These are phyloP conservation scores for Pelecanus crispus DNA, from an alignment of 2,113 vertebrate species.

Conservation along the genomic window DNA sequence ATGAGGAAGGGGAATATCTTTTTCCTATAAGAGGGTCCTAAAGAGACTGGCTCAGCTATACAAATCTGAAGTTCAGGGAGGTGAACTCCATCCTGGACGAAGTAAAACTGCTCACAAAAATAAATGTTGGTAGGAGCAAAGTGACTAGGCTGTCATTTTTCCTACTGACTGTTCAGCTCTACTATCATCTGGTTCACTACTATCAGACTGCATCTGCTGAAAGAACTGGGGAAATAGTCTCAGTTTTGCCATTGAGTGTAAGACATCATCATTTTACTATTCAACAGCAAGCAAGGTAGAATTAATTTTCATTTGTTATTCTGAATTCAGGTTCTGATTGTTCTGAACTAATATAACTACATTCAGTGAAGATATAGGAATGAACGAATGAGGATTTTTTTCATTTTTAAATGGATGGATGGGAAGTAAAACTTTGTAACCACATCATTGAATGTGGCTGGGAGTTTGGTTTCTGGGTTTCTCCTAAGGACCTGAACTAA, in stretches of 20 bases:
- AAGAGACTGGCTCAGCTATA: neutral
- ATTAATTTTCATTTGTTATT: neutral
- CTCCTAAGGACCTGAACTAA: neutral
- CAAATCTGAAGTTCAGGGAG: neutral
- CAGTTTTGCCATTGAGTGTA: neutral
- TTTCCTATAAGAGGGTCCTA: neutral
- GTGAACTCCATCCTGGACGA: neutral
- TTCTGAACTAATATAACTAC: neutral
- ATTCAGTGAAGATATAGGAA: neutral
- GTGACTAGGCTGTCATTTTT: neutral
- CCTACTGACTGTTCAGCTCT: neutral
- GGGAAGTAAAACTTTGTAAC: neutral
- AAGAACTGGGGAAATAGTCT: neutral
- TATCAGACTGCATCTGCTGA: neutral
- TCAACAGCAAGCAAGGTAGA: neutral
- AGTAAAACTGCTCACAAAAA: neutral
- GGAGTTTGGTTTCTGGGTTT: neutral
- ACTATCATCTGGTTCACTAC: neutral
- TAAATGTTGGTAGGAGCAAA: neutral
- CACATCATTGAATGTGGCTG: neutral
- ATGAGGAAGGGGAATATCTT: neutral
- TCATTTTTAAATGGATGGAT: neutral
- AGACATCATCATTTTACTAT: neutral
- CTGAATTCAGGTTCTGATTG: neutral
- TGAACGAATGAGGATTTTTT: neutral